A percentile compares a stretch with the other conserved stretches of the same genome.
These are phyloP conservation scores for Lasioglossum villosulum DNA, from an alignment of 2,888 invertebrate genomes.

Conservation along the genomic window DNA sequence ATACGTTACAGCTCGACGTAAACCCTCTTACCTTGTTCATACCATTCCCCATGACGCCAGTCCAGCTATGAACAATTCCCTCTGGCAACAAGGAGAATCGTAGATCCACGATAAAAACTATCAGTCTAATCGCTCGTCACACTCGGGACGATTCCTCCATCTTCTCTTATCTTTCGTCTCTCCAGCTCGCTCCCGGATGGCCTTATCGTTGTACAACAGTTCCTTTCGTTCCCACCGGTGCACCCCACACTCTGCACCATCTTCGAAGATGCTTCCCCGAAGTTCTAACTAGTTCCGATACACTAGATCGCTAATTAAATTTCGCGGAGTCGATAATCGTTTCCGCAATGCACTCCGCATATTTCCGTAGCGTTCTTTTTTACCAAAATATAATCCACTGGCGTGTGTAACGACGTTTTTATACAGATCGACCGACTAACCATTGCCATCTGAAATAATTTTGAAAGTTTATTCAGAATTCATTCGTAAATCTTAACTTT, in stretches of 20 bases:
- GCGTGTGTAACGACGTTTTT: no score
- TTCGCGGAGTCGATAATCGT: constrained; percentile 7
- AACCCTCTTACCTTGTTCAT: constrained; percentile 91
- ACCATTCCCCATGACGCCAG: constrained; percentile 92
- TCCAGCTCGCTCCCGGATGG: constrained; percentile 56
- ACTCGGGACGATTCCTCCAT: constrained; percentile 35
- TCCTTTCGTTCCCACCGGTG: constrained; percentile 55
- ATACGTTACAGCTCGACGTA: not conserved
- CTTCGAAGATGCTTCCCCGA: constrained; percentile 41
- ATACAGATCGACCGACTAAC: not conserved
- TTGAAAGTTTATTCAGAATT: not conserved
- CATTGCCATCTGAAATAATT: constrained; percentile 8
- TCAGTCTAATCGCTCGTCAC: constrained; percentile 60
- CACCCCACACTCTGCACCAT: constrained; percentile 64
- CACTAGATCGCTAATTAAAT: constrained; percentile 41
- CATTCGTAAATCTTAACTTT: not conserved
- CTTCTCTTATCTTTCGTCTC: constrained; percentile 59
- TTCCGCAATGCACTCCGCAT: constrained; percentile 8
- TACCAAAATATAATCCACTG: not conserved
- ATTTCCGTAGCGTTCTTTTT: not conserved
- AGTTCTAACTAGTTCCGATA: constrained; percentile 22
- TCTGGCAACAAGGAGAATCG: constrained; percentile 21
- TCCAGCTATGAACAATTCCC: constrained; percentile 41
- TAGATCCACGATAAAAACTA: constrained; percentile 39
- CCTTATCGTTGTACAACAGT: constrained; percentile 54